A percentile compares a stretch with the other conserved stretches of the same genome.
These are phyloP conservation scores for Amphiprion clarkii DNA, from an alignment of 2,797 vertebrate species.

Conservation along the genomic window DNA sequence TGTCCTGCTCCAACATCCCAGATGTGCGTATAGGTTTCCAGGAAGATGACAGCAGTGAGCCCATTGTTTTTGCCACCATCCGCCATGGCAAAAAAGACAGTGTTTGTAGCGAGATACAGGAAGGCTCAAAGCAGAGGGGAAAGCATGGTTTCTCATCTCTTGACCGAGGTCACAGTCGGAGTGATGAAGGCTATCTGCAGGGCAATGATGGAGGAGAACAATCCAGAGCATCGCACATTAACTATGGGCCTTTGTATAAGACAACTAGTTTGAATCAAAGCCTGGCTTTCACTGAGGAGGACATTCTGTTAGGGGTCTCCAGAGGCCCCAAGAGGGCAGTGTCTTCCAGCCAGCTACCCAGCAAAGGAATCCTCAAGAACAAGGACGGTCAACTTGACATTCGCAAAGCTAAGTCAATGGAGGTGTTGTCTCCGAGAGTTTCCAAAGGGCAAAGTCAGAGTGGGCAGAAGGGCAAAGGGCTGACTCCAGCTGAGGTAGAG, in stretches of 20 bases:
- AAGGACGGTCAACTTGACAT: conserved; percentile 75
- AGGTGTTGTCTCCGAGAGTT: conserved; percentile 84
- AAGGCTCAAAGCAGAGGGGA: conserved; percentile 28
- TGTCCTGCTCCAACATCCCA: conserved; percentile 86
- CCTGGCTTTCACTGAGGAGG: conserved; percentile 76
- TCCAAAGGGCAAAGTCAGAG: conserved; percentile 43
- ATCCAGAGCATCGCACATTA: conserved; percentile 20
- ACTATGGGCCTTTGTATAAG: conserved; percentile 78
- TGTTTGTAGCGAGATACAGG: conserved; percentile 27
- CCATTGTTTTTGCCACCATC: conserved; percentile 68
- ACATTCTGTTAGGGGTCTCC: conserved; percentile 72
- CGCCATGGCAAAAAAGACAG: conserved; percentile 49
- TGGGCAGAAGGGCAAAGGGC: conserved; percentile 63
- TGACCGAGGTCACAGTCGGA: conserved; percentile 80
- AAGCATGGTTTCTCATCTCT: conserved; percentile 60
- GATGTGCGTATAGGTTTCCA: conserved; percentile 66
- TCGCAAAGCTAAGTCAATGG: conserved; percentile 87
- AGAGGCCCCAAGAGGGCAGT: conserved; percentile 77
- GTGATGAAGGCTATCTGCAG: conserved; percentile 78
- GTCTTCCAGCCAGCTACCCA: conserved; percentile 79
- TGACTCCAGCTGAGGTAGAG: conserved; percentile 52
- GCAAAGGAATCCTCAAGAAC: conserved; percentile 87
- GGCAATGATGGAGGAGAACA: conserved; percentile 31
- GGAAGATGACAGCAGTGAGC: conserved; percentile 63
- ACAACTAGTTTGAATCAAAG: conserved; percentile 79